A percentile compares a stretch with the other conserved stretches of the same genome.
Evolutionary conservation across 1,140 invertebrate genomes (phyloP).

Genomic region (Rhysida immarginata): DNA sequence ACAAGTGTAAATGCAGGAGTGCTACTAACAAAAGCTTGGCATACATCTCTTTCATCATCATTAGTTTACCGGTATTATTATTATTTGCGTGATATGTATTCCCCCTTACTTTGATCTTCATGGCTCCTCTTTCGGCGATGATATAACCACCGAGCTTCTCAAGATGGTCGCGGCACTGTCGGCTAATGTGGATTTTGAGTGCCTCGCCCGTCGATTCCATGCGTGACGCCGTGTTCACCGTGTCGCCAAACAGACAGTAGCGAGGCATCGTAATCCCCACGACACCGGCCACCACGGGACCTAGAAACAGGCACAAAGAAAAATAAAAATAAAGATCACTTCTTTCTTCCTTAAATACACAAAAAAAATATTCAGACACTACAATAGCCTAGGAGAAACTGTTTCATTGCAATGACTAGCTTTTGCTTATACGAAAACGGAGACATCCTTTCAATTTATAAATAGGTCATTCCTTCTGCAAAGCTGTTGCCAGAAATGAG

Average conservation of each 20-base stretch:
- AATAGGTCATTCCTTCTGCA: too few species aligned
- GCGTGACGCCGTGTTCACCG: conserved; percentile 25
- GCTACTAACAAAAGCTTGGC: too few species aligned
- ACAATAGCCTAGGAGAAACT: background rate
- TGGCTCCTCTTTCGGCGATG: conserved; percentile 25
- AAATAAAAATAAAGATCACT: background rate
- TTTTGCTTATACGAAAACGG: too few species aligned
- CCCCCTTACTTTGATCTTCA: conserved; percentile 31
- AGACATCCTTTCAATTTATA: too few species aligned
- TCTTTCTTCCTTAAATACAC: too few species aligned
- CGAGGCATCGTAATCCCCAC: conserved; percentile 37
- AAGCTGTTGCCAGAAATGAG: too few species aligned
- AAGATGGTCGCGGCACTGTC: conserved; percentile 24
- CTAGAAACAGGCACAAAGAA: conserved; percentile 14
- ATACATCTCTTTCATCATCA: too few species aligned
- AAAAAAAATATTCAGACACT: background rate
- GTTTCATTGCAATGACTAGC: background rate
- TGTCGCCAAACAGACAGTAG: conserved; percentile 30
- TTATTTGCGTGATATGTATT: too few species aligned
- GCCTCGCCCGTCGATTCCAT: conserved; percentile 28
- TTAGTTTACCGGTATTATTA: too few species aligned
- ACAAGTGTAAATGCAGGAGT: too few species aligned
- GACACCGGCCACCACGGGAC: conserved; percentile 34
- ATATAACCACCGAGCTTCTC: conserved; percentile 29
- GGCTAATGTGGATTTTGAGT: conserved; percentile 32